Evolutionary conservation across 1,140 invertebrate species (phyloP).

Genomic region (Agrypnia vestita): DNA sequence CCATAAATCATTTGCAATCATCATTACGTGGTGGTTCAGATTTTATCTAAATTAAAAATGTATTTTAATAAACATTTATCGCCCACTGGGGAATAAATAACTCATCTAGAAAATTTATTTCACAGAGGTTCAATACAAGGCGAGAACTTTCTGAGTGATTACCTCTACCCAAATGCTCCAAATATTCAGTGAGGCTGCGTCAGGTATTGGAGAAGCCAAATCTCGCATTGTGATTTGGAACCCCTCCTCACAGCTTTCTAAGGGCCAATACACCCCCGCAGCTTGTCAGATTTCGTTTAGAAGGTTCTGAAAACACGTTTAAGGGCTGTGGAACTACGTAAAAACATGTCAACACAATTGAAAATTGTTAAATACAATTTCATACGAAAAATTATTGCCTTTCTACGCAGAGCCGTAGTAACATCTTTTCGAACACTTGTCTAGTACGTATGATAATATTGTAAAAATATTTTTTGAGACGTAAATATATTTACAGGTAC

Average conservation of each 20-base stretch:
- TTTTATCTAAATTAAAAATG: no score
- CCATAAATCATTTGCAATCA: neutral
- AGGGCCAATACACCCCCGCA: conserved; percentile 19
- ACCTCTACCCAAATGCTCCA: conserved; percentile 19
- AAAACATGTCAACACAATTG: neutral
- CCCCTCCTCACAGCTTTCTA: conserved; percentile 25
- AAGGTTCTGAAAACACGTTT: neutral
- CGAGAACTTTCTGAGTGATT: conserved; percentile 33
- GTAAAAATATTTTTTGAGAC: no score
- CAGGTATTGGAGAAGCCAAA: conserved; percentile 18
- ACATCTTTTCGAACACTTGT: no score
- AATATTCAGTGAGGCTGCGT: conserved; percentile 15
- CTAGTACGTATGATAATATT: no score
- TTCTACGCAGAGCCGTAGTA: no score
- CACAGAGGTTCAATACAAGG: conserved; percentile 32
- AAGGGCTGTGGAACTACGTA: conserved; percentile 20
- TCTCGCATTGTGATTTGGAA: conserved; percentile 29
- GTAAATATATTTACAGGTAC: no score
- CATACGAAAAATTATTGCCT: no score
- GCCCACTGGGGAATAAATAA: neutral
- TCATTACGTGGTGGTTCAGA: neutral
- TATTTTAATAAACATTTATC: no score
- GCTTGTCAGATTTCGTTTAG: conserved; percentile 25
- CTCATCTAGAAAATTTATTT: conserved; percentile 30
- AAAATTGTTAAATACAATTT: no score